Base-by-base conservation (phyloP, 2,888 invertebrate species). In the Macrosoma leucophasiata region DNA sequence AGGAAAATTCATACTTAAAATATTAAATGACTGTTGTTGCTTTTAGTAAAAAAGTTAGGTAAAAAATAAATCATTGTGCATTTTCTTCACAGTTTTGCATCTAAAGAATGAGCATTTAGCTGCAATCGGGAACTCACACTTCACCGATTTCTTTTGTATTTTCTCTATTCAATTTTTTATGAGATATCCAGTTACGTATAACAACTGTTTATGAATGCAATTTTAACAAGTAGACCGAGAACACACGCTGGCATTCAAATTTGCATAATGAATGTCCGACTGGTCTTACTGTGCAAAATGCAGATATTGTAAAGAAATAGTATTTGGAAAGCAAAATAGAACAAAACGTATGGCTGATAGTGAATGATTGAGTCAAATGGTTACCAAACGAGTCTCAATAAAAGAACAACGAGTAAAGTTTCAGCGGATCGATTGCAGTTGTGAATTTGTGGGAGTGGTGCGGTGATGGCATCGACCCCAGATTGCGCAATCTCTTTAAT, bases 221-320 rank as follows among this genome's bases (percentile, higher is more conserved):
- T 57, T 50, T 58, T 48, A 58, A 41, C 54, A 70, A 75, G 64
- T 72, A 68, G 66, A 74, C 65, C 68, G 69, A 55, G 58, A 71
- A 68, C 57, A 63, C 56, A 62, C 61, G 62, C 52, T 56, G 53
- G 43, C 40, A 42, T 48, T 40, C 39, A 33, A 37, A 58, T 68
- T 68, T 66, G 59, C 62, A 56, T 56, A 59, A 60, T 45, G 33
- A 10, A 15, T 31, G 17, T 22, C 31, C 30, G 29, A 29, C 33
- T 48, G 51, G 55, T 62, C 64, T 66, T 36, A 38, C 9, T 13
- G 14, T 18, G 24, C 32, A 22, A 19, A 19, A 29, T 29, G 11
- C 20, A 23, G 22, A n/a, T n/a, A 19, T 13, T 27, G 17, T 27
- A 19, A 45, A 39, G n/a, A n/a, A n/a, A n/a, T n/a, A n/a, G n/a